Conservation (phyloP, 1,140 invertebrate genomes). For the Ptiloglossa arizonensis region DNA sequence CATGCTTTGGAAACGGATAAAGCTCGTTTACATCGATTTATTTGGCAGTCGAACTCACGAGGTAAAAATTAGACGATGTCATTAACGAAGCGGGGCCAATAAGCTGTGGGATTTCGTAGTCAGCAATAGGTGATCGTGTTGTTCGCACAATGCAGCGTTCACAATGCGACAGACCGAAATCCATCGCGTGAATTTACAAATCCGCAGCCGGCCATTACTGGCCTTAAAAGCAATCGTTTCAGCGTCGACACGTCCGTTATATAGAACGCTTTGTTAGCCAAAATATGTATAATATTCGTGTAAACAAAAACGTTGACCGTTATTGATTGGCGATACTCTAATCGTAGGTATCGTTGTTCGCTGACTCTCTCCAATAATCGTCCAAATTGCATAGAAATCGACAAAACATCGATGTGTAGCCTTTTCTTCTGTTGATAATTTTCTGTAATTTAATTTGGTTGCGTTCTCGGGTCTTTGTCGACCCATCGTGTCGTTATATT, state of each 20-base stretch:
- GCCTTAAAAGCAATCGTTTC: constrained; percentile 41
- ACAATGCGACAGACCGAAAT: constrained; percentile 42
- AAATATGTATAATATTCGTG: background rate
- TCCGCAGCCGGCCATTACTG: constrained; percentile 47
- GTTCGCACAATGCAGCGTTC: constrained; percentile 36
- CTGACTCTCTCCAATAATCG: background rate
- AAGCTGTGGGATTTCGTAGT: constrained; percentile 39
- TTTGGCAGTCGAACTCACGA: background rate
- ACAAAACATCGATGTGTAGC: background rate
- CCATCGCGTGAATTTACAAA: constrained; percentile 59
- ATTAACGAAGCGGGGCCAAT: constrained; percentile 42
- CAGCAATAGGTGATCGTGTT: constrained; percentile 17
- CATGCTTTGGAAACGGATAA: background rate
- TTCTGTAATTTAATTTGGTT: no score
- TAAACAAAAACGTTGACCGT: background rate
- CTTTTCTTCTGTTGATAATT: background rate
- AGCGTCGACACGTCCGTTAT: background rate
- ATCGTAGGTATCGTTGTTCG: constrained; percentile 4
- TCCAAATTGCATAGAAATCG: background rate
- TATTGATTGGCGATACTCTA: background rate
- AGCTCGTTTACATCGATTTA: background rate
- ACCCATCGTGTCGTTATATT: no score
- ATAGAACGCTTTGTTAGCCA: background rate
- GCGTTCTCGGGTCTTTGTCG: no score
- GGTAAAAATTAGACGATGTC: constrained; percentile 38